Evolutionary conservation across 2,888 invertebrate genomes (phyloP).

Genomic region (Hydrotaea diabolus): DNA sequence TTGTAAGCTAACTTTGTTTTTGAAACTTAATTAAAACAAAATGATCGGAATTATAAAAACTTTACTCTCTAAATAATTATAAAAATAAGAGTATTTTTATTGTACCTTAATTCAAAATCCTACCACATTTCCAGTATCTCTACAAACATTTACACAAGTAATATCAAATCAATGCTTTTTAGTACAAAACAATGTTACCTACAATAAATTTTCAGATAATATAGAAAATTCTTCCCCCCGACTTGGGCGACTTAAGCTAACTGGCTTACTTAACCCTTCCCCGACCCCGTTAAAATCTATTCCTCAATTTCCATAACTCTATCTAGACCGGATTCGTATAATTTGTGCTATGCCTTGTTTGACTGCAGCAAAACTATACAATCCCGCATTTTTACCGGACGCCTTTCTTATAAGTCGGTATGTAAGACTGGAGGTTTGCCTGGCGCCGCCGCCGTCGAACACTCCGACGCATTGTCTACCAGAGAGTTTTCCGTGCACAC

Average conservation of each 20-base stretch:
- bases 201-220: conserved; percentile 42
- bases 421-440: conserved; percentile 76
- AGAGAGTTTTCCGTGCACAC: conserved; percentile 59
- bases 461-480: conserved; percentile 67
- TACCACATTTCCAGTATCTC: too few relatives aligned
- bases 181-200: background rate
- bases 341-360: conserved; percentile 39
- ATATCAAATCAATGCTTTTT: conserved; percentile 10
- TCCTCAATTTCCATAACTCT: conserved; percentile 41
- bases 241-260: too few relatives aligned
- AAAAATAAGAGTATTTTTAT: too few relatives aligned
- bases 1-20: too few relatives aligned
- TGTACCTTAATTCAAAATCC: too few relatives aligned
- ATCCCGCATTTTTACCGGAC: background rate
- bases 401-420: conserved; percentile 77
- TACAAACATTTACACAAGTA: background rate
- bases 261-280: background rate
- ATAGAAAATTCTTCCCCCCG: conserved; percentile 14
- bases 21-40: too few relatives aligned
- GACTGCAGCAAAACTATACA: conserved; percentile 43
- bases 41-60: too few relatives aligned
- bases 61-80: too few relatives aligned
- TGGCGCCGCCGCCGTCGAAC: conserved; percentile 20
- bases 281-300: background rate
- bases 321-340: conserved; percentile 5